Conservation (phyloP, 2,888 invertebrate species). For the Deladenus siricidicola region DNA sequence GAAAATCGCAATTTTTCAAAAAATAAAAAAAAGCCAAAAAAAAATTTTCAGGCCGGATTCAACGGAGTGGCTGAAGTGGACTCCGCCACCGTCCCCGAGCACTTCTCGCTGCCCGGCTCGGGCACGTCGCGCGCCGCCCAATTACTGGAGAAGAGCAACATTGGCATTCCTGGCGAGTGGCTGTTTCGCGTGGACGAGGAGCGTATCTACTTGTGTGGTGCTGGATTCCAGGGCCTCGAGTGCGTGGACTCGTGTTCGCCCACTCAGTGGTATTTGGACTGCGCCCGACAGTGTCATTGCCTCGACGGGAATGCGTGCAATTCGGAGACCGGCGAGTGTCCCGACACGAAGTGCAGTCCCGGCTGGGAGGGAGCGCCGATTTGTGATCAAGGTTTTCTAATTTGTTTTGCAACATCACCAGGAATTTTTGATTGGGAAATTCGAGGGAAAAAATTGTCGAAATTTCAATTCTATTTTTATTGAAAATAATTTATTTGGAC, state of each 20-base stretch:
- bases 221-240: slow-evolving; percentile 50
- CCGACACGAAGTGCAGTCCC: slow-evolving; percentile 40
- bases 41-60: slow-evolving; percentile 33
- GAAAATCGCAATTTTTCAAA: no score
- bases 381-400: slow-evolving; percentile 36
- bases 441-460: no score
- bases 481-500: neutral
- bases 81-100: slow-evolving; percentile 7
- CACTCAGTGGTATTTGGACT: slow-evolving; percentile 35
- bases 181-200: slow-evolving; percentile 39
- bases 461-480: neutral
- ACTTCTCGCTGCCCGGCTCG: slow-evolving; percentile 48
- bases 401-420: neutral
- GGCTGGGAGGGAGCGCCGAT: slow-evolving; percentile 46
- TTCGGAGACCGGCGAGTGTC: slow-evolving; percentile 47
- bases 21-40: no score
- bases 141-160: slow-evolving; percentile 50
- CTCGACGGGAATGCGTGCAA: slow-evolving; percentile 43
- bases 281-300: slow-evolving; percentile 46
- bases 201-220: slow-evolving; percentile 50
- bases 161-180: slow-evolving; percentile 53
- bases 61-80: slow-evolving; percentile 16
- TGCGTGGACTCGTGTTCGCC: slow-evolving; percentile 47
- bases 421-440: no score
- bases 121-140: slow-evolving; percentile 39